Evolutionary conservation across 30 jellyfish, hydroid and myxozoan species (phyloP).

Genomic region (Nemopilema nomurai): DNA sequence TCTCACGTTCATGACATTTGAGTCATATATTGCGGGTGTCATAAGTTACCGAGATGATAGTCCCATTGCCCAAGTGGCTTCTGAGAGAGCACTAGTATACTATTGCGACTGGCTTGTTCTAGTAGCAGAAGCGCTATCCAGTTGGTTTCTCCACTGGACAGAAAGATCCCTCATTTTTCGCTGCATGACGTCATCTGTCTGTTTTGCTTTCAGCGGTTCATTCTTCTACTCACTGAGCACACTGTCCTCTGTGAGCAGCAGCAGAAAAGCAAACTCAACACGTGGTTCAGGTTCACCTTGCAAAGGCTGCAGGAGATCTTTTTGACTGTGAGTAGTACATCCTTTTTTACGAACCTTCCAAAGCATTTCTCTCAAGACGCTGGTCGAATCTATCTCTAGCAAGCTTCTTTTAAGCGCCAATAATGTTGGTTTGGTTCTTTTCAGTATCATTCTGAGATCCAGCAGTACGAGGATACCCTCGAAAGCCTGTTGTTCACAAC

Average conservation of each 20-base stretch:
- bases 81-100: too few relatives aligned
- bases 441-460: conserved; percentile 94
- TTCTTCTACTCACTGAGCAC: conserved; percentile 93
- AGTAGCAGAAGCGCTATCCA: too few relatives aligned
- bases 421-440: not conserved
- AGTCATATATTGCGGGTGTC: too few relatives aligned
- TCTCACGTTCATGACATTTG: too few relatives aligned
- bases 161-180: too few relatives aligned
- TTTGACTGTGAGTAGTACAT: conserved; percentile 69
- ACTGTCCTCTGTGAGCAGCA: conserved; percentile 95
- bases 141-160: too few relatives aligned
- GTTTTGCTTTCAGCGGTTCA: conserved; percentile 74
- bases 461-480: conserved; percentile 87
- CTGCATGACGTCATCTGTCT: not conserved
- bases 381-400: not conserved
- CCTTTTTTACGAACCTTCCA: not conserved
- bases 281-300: conserved; percentile 92
- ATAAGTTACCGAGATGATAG: too few relatives aligned
- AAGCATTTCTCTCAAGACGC: not conserved
- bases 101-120: too few relatives aligned
- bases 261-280: conserved; percentile 68
- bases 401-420: not conserved
- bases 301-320: conserved; percentile 96
- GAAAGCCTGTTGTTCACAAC: conserved; percentile 88
- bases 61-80: too few relatives aligned